phyloP scores from a whole-genome alignment of 2,888 invertebrate species.

The Eulithis prunata region DNA sequence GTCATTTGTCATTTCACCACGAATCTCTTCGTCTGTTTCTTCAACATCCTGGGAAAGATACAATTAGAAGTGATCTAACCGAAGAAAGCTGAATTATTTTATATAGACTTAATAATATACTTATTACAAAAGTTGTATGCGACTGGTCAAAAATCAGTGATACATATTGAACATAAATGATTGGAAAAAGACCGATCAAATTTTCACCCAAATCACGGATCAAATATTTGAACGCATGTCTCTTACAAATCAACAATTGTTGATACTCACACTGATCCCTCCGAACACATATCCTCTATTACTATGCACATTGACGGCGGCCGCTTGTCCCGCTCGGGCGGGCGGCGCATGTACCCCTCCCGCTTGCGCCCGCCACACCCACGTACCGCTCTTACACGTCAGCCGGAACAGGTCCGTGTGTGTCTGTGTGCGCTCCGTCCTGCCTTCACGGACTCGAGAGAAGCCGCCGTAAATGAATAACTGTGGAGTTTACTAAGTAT shows the following conservation, averaged over 20 bases:
- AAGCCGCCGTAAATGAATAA: slow-evolving; percentile 77
- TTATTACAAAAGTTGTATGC: no score
- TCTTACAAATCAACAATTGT: no score
- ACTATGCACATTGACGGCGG: slow-evolving; percentile 84
- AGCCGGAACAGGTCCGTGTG: slow-evolving; percentile 77
- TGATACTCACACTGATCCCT: slow-evolving; percentile 86
- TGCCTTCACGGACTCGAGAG: slow-evolving; percentile 71
- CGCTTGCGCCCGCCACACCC: slow-evolving; percentile 61
- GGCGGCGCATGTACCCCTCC: slow-evolving; percentile 84
- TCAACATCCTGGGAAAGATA: slow-evolving; percentile 86
- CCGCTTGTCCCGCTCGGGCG: slow-evolving; percentile 89
- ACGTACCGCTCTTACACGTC: slow-evolving; percentile 38
- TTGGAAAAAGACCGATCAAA: no score
- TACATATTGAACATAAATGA: no score
- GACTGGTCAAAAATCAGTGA: no score
- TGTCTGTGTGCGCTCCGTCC: slow-evolving; percentile 67
- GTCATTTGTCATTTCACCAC: slow-evolving; percentile 92
- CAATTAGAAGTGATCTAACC: background rate
- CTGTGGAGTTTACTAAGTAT: slow-evolving; percentile 45
- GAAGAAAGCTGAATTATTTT: no score
- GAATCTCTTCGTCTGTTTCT: slow-evolving; percentile 91
- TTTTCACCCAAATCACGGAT: no score
- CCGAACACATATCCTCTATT: slow-evolving; percentile 92
- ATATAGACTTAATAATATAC: no score
- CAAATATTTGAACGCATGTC: no score